These are phyloP conservation scores for Gymnogyps californianus DNA, from an alignment of 2,113 vertebrate species.

Conservation along the genomic window DNA sequence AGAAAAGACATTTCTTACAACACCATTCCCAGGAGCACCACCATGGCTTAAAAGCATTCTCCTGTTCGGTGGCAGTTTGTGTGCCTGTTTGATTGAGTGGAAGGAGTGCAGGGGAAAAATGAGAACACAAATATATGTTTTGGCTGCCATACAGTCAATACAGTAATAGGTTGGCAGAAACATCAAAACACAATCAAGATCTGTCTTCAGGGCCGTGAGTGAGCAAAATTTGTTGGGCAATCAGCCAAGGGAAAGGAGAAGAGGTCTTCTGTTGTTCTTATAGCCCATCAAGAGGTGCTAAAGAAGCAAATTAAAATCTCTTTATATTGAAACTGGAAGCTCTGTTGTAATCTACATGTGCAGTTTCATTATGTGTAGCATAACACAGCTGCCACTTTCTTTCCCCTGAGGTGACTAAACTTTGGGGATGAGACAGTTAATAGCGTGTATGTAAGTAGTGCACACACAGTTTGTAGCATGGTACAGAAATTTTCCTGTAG, in stretches of 20 bases:
- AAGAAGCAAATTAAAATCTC: background rate
- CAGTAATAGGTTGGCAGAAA: constrained; percentile 85
- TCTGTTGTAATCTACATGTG: background rate
- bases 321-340: background rate
- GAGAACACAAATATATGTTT: constrained; percentile 90
- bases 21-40: constrained; percentile 72
- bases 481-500: background rate
- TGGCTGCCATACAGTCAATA: constrained; percentile 83
- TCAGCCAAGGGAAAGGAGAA: constrained; percentile 33
- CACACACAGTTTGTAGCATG: background rate
- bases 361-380: background rate
- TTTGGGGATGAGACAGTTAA: background rate
- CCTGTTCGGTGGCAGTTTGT: constrained; percentile 63
- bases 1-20: constrained; percentile 76
- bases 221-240: constrained; percentile 59
- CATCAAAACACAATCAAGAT: constrained; percentile 93
- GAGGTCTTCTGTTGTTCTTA: background rate
- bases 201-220: constrained; percentile 76
- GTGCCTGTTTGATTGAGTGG: constrained; percentile 78
- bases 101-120: constrained; percentile 79
- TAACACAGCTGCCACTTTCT: background rate
- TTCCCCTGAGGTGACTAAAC: background rate
- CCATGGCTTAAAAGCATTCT: constrained; percentile 72
- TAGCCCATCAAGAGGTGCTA: background rate
- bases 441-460: background rate